A percentile compares a stretch with the other conserved stretches of the same genome.
These are phyloP conservation scores for Caenorhabditis zanzibari DNA, from an alignment of 2,888 invertebrate genomes.

Conservation along the genomic window DNA sequence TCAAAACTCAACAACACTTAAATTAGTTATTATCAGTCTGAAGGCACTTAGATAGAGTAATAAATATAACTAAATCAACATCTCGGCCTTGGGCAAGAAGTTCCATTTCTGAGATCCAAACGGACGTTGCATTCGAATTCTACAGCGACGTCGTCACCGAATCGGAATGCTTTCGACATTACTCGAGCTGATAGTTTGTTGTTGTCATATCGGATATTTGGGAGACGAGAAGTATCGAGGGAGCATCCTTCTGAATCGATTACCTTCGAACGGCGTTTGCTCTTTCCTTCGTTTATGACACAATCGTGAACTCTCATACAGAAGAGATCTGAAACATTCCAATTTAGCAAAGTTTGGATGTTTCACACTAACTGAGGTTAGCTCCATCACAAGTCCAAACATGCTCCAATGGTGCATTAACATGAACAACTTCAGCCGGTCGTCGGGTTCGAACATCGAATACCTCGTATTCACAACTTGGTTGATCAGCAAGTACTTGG, in stretches of 20 bases:
- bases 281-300: constrained; percentile 82
- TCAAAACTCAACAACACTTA: constrained; percentile 41
- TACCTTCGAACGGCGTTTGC: constrained; percentile 65
- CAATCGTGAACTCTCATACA: constrained; percentile 83
- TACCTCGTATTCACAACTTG: constrained; percentile 75
- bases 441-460: constrained; percentile 78
- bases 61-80: constrained; percentile 43
- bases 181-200: constrained; percentile 79
- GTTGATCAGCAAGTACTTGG: constrained; percentile 63
- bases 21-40: neutral
- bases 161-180: constrained; percentile 83
- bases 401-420: constrained; percentile 80
- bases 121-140: constrained; percentile 83
- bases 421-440: constrained; percentile 80
- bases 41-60: neutral
- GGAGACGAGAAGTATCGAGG: constrained; percentile 80
- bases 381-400: constrained; percentile 81
- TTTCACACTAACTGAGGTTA: constrained; percentile 71
- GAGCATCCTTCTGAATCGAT: constrained; percentile 78
- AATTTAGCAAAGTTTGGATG: neutral
- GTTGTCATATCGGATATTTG: constrained; percentile 81
- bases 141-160: constrained; percentile 82
- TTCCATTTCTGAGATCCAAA: constrained; percentile 80
- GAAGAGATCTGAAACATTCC: constrained; percentile 76
- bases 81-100: constrained; percentile 67